Evolutionary conservation across 2,113 vertebrate genomes (phyloP).

Genomic region (Xenus cinereus): DNA sequence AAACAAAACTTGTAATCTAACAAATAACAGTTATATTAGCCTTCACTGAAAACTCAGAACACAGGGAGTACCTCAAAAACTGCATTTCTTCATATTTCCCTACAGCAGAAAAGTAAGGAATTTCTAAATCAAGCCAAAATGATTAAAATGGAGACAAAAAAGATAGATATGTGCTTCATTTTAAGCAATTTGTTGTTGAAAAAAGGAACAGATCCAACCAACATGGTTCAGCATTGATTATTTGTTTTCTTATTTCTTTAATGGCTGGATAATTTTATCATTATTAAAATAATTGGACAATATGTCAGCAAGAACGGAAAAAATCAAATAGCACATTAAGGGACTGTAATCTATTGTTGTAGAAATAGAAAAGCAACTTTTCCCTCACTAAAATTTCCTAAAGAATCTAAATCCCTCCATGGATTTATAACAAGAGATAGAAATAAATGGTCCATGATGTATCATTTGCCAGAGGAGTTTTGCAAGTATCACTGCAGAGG

Average conservation of each 20-base stretch:
- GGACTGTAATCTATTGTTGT: not conserved
- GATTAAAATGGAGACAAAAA: not conserved
- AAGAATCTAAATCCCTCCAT: not conserved
- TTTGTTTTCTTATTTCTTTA: not conserved
- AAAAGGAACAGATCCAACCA: not conserved
- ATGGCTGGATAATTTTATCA: not conserved
- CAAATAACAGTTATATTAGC: not conserved
- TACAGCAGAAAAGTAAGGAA: not conserved
- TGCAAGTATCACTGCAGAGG: not conserved
- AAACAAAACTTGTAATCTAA: not conserved
- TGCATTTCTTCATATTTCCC: not conserved
- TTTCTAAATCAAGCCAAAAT: not conserved
- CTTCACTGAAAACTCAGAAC: not conserved
- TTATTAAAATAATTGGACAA: not conserved
- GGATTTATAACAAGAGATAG: not conserved
- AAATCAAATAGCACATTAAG: not conserved
- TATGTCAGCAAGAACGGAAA: not conserved
- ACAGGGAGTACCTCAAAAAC: not conserved
- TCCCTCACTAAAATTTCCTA: not conserved
- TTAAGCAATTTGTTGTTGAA: not conserved
- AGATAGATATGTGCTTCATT: not conserved
- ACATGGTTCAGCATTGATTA: not conserved
- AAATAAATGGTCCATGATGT: not conserved
- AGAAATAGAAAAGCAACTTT: not conserved
- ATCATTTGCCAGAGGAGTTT: not conserved